phyloP scores from a whole-genome alignment of 2,888 invertebrate species.

The Heliconius erato region DNA sequence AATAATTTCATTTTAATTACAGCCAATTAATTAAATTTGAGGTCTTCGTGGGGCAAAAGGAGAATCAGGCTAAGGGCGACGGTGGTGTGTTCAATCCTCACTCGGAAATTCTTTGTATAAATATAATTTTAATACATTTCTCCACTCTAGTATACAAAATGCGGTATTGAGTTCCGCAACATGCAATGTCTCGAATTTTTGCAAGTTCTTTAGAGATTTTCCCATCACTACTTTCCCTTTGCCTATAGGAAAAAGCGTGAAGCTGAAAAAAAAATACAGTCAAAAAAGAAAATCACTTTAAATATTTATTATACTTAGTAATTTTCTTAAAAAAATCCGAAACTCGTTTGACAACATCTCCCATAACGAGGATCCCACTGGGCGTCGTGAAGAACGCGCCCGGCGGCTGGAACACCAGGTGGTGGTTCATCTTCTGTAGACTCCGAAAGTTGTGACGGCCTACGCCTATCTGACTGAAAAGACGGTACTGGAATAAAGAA shows the following conservation, averaged over 20 bases:
- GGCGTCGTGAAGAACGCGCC: slow-evolving; percentile 58
- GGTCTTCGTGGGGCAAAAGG: neutral
- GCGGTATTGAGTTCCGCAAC: neutral
- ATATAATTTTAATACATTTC: neutral
- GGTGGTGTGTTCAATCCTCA: neutral
- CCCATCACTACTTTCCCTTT: too few species aligned
- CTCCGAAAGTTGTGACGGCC: slow-evolving; percentile 78
- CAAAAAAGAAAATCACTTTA: neutral
- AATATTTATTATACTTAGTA: slow-evolving; percentile 59
- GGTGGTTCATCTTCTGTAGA: slow-evolving; percentile 66
- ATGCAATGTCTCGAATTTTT: too few species aligned
- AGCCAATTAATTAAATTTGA: too few species aligned
- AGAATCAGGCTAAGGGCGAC: neutral
- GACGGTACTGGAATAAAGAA: slow-evolving; percentile 63
- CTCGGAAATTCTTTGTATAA: neutral
- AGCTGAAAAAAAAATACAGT: neutral
- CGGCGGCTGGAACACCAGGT: slow-evolving; percentile 66
- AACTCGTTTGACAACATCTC: slow-evolving; percentile 58
- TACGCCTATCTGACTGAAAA: slow-evolving; percentile 66
- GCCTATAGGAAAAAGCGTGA: neutral
- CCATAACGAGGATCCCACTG: slow-evolving; percentile 60
- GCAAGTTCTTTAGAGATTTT: too few species aligned
- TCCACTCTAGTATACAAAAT: neutral
- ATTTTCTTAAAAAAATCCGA: slow-evolving; percentile 65
- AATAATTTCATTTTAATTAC: too few species aligned